Percentiles rank a stretch among this genome's conserved stretches.
phyloP scores from a whole-genome alignment of 1,140 invertebrate genomes.

The Drosophila trapezifrons region DNA sequence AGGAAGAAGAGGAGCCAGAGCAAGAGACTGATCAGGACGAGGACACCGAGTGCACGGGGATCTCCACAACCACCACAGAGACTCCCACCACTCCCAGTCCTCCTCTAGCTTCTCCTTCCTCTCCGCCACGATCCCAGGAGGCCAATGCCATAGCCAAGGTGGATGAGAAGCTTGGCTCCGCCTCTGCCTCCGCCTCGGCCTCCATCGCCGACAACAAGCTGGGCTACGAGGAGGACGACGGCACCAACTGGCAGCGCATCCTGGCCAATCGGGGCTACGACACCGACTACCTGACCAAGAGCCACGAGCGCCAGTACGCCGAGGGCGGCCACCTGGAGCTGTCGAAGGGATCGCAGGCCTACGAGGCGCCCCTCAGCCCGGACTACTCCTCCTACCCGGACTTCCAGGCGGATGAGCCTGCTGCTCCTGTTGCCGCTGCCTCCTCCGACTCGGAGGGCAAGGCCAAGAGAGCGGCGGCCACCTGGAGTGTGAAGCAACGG shows the following conservation, averaged over 20 bases:
- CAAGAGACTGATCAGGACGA: neutral
- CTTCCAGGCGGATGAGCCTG: constrained; percentile 22
- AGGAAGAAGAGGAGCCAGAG: constrained; percentile 19
- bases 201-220: constrained; percentile 1
- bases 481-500: constrained; percentile 17
- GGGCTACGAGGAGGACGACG: constrained; percentile 13
- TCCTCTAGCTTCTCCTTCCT: neutral
- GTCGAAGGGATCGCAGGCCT: constrained; percentile 8
- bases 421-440: neutral
- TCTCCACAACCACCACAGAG: constrained; percentile 13
- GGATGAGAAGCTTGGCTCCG: neutral
- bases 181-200: constrained; percentile 6
- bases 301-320: constrained; percentile 40
- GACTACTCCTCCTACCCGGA: constrained; percentile 47
- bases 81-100: neutral
- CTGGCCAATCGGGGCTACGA: constrained; percentile 71
- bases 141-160: constrained; percentile 18
- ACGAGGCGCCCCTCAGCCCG: constrained; percentile 21
- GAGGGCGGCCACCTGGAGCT: constrained; percentile 36
- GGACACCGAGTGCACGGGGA: neutral
- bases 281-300: constrained; percentile 55
- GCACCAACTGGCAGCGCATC: constrained; percentile 44
- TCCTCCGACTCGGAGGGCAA: constrained; percentile 26
- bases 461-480: constrained; percentile 24
- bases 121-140: neutral